Evolutionary conservation across 2,797 vertebrate genomes (phyloP), one percentile per base, ranked within the genome.

Genomic region (Thripadectes ignobilis): DNA sequence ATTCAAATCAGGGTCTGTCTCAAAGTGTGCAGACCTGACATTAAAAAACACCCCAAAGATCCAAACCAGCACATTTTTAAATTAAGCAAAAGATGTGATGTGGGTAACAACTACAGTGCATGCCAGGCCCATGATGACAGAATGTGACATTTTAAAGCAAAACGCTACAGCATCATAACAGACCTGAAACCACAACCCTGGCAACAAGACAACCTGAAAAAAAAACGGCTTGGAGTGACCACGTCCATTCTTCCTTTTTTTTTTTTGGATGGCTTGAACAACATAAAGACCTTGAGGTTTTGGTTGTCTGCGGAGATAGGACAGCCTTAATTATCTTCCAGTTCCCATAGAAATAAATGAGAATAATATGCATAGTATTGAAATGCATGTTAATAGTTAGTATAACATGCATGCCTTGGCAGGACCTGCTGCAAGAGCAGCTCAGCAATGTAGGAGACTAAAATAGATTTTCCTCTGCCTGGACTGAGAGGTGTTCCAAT

Each of bases 401-500:
- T 23, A 36, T 52, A 19, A 67, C 57, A 84, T 22, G 45, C 21
- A 18, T 2, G 71, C 55, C 34, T 26, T 16, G 38, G 57, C 3
- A 71, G 43, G 72, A 79, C 51, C 45, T 6, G 20, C 87, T 57
- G 32, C 79, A 55, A 1, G 9, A 81, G 58, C 71, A 88, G 36
- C 63, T 72, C 54, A 69, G 89, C 23, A 36, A 3, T 7, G 55
- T 69, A 59, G 34, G 20, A 63, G 39, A 61, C 52, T 1, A 1
- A 89, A 92, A 72, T 59, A 38, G 71, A 43, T 75, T 92, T 94
- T 88, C 48, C 63, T 59, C 5, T 38, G 77, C 26, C 3, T 38
- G 61, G 38, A 54, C 81, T 69, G 52, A 61, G 93, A 91, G 92
- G 81, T 90, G 66, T 59, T 94, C 76, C 67, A 83, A 62, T 75